A percentile compares a stretch with the other conserved stretches of the same genome.
Evolutionary conservation across 1,140 invertebrate species (phyloP).

Genomic region (Drosophila eugracilis): DNA sequence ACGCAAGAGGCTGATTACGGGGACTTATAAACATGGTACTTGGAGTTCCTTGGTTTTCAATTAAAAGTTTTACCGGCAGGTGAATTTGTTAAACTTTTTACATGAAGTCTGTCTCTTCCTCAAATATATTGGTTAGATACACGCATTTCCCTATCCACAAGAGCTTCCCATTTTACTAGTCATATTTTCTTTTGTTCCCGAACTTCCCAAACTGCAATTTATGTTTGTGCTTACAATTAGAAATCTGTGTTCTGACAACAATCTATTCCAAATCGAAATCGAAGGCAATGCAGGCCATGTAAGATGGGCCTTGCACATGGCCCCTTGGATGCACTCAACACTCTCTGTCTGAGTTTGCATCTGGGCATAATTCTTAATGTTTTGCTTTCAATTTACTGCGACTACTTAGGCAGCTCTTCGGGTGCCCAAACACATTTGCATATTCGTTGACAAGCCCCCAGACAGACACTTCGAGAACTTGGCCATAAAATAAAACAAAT

Average conservation of each 20-base stretch:
- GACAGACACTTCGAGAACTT: constrained; percentile 16
- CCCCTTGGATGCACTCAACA: constrained; percentile 41
- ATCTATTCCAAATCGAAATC: constrained; percentile 8
- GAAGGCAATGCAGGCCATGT: constrained; percentile 33
- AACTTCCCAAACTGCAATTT: constrained; percentile 35
- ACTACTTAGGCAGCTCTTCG: constrained; percentile 62
- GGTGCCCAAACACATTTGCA: constrained; percentile 61
- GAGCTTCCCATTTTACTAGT: constrained; percentile 3
- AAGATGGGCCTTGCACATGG: constrained; percentile 63
- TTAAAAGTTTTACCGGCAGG: constrained; percentile 73
- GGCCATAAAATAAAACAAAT: constrained; percentile 47
- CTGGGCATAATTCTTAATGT: constrained; percentile 80
- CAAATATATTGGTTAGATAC: constrained; percentile 46
- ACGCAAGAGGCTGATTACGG: constrained; percentile 32
- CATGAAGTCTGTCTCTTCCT: background rate
- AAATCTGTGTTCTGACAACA: constrained; percentile 76
- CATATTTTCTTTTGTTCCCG: constrained; percentile 20
- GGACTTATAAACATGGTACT: constrained; percentile 27
- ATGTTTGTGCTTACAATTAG: constrained; percentile 61
- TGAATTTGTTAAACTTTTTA: constrained; percentile 52
- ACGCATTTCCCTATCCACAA: background rate
- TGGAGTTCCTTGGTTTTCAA: constrained; percentile 58
- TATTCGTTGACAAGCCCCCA: constrained; percentile 33
- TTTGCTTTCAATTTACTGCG: constrained; percentile 78
- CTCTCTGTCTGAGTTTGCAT: constrained; percentile 46